phyloP scores from a whole-genome alignment of 53 echinoderm and acorn worm genomes.

The Luidia sarsii region DNA sequence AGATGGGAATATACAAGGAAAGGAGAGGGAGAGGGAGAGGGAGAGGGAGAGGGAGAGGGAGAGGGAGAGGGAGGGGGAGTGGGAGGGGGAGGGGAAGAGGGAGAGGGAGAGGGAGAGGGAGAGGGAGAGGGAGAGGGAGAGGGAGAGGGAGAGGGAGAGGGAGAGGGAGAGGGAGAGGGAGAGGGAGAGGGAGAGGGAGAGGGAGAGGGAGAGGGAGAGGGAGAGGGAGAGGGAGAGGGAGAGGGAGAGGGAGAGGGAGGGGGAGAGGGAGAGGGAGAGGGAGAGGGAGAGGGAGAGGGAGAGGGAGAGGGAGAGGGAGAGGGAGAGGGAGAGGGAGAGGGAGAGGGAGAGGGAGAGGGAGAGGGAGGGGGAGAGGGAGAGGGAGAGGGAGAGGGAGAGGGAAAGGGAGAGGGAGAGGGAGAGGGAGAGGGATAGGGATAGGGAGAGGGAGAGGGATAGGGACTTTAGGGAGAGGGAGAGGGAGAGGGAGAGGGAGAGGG shows the following conservation, averaged over 20 bases:
- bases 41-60: not conserved
- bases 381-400: not conserved
- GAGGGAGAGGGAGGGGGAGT: not conserved
- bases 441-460: no score
- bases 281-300: not conserved
- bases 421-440: not conserved
- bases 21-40: not conserved
- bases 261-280: conserved; percentile 1
- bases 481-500: not conserved
- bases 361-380: not conserved
- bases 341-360: not conserved
- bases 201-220: not conserved
- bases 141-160: not conserved
- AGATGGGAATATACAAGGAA: not conserved
- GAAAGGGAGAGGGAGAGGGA: not conserved
- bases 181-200: not conserved
- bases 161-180: not conserved
- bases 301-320: not conserved
- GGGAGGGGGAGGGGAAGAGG: no score
- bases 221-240: not conserved
- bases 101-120: not conserved
- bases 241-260: conserved; percentile 1
- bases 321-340: not conserved
- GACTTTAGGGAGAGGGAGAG: no score
- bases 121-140: not conserved